These are phyloP conservation scores for Crambe crambe DNA, from an alignment of 37 sponge, comb jelly and placozoan species.

Conservation along the genomic window DNA sequence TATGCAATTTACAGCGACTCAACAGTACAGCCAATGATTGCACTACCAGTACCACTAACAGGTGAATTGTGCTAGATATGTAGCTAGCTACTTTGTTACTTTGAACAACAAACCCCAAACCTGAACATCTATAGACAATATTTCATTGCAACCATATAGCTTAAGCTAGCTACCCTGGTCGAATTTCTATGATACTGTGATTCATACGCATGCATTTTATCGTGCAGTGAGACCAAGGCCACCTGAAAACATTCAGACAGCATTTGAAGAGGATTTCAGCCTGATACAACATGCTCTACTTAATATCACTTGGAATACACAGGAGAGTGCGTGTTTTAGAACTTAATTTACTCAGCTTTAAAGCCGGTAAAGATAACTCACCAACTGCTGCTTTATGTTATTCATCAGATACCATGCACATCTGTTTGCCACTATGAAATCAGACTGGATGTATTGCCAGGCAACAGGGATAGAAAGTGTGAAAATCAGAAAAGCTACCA, in stretches of 20 bases:
- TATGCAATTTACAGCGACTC: constrained; percentile 2
- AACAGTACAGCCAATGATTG: neutral
- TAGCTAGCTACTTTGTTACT: no score
- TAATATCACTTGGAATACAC: neutral
- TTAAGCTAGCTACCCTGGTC: no score
- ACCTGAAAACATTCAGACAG: neutral
- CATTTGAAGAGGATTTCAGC: neutral
- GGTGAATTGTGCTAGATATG: no score
- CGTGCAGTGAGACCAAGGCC: constrained; percentile 8
- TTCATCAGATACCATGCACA: neutral
- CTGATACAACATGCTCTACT: constrained; percentile 2
- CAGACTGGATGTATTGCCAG: neutral
- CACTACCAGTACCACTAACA: neutral
- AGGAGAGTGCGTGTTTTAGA: neutral
- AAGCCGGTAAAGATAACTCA: no score
- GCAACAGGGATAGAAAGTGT: neutral
- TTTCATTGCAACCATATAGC: no score
- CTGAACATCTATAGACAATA: no score
- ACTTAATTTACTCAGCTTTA: no score
- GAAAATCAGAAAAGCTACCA: neutral
- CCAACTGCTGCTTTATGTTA: no score
- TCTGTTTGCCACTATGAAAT: neutral
- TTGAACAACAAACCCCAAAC: no score
- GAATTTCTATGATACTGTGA: no score
- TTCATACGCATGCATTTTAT: no score